Conservation (phyloP, 2,113 vertebrate genomes). For the Syngnathus typhle region DNA sequence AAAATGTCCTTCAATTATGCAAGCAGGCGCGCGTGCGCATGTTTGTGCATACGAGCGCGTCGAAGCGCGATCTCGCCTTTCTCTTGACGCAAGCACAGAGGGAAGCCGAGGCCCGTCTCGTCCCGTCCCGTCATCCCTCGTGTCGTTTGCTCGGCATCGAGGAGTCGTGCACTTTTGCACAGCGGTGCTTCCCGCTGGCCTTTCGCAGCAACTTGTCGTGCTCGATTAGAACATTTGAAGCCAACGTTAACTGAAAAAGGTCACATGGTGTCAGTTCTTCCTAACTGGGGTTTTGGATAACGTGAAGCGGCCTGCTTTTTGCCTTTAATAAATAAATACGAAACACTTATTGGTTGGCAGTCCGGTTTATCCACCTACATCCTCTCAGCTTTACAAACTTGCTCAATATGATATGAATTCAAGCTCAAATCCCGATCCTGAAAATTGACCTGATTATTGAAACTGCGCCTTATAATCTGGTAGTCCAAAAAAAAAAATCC, state of each 20-base stretch:
- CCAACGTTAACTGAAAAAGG: conserved; percentile 28
- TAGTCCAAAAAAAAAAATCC: too few relatives aligned
- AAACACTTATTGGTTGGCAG: conserved; percentile 13
- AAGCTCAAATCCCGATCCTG: too few relatives aligned
- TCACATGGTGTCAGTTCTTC: conserved; percentile 32
- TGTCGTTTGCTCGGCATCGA: not conserved
- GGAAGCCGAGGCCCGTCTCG: conserved; percentile 25
- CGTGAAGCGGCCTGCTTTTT: conserved; percentile 15
- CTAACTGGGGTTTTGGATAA: conserved; percentile 24
- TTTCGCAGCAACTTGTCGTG: conserved; percentile 13
- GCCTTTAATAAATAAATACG: conserved; percentile 24
- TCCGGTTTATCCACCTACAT: not conserved
- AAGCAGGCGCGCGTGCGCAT: conserved; percentile 13
- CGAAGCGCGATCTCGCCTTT: conserved; percentile 8
- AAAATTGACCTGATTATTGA: too few relatives aligned
- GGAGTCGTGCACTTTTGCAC: not conserved
- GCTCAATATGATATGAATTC: not conserved
- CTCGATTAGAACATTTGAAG: conserved; percentile 31
- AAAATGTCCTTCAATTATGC: conserved; percentile 59
- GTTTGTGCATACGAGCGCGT: not conserved
- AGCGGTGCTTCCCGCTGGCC: not conserved
- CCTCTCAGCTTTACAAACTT: not conserved
- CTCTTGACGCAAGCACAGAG: conserved; percentile 41
- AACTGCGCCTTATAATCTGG: too few relatives aligned
- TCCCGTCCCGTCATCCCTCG: not conserved